Evolutionary conservation across 2,113 vertebrate genomes (phyloP).

Genomic region (Macquaria ambigua): DNA sequence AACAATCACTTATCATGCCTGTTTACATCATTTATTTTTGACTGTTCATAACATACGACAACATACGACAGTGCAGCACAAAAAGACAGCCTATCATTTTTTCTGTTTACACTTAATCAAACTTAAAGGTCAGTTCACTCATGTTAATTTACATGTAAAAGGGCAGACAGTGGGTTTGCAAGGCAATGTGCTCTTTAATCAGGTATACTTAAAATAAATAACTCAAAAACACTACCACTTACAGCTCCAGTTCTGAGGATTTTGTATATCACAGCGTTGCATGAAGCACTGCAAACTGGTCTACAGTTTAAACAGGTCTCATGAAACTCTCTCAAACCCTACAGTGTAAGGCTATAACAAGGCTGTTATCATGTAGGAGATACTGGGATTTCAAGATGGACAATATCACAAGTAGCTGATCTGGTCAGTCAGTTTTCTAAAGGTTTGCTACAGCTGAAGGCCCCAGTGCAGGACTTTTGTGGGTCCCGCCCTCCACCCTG

Average conservation of each 20-base stretch:
- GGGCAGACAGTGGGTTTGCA: neutral
- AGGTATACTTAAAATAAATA: neutral
- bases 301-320: neutral
- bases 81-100: neutral
- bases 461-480: neutral
- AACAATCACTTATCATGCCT: neutral
- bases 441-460: constrained; percentile 24
- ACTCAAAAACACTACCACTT: neutral
- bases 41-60: neutral
- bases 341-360: neutral
- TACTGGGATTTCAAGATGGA: neutral
- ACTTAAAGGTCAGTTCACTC: too few relatives aligned
- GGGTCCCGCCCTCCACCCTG: fast-evolving
- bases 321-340: constrained; percentile 4
- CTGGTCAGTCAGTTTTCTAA: neutral
- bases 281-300: neutral
- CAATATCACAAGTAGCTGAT: neutral
- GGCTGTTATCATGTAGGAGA: constrained; percentile 10
- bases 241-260: neutral
- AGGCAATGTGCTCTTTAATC: neutral
- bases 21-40: neutral
- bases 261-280: neutral
- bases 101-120: neutral
- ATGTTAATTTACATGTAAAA: constrained; percentile 2
- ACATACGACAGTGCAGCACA: neutral